Evolutionary conservation across 2,113 vertebrate genomes (phyloP).

Genomic region (Tetrao urogallus): DNA sequence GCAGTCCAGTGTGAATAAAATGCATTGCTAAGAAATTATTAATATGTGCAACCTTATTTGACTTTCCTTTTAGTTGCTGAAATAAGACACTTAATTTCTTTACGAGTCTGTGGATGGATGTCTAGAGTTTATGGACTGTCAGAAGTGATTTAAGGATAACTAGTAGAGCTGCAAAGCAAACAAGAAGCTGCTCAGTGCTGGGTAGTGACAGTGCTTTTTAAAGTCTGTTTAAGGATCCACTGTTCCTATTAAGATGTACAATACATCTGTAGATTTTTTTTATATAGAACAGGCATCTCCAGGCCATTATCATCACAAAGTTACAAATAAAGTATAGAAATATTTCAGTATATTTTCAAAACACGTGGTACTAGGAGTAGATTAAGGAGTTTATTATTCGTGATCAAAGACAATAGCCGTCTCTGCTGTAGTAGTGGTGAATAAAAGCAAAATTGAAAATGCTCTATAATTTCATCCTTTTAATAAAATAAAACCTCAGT

Average conservation of each 20-base stretch:
- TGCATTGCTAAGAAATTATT: neutral
- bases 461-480: neutral
- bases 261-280: neutral
- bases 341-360: neutral
- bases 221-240: slow-evolving; percentile 8
- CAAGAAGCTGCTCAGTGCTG: slow-evolving; percentile 7
- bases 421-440: neutral
- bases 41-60: neutral
- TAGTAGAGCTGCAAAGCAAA: slow-evolving; percentile 15
- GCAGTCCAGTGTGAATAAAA: neutral
- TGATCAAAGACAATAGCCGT: neutral
- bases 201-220: neutral
- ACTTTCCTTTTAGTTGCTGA: slow-evolving; percentile 50
- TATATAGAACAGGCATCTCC: neutral
- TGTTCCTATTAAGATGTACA: neutral
- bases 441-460: neutral
- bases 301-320: neutral
- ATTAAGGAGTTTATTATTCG: neutral
- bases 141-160: slow-evolving; percentile 36
- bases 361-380: neutral
- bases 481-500: neutral
- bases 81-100: slow-evolving; percentile 28
- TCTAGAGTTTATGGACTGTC: slow-evolving; percentile 5
- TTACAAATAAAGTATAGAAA: neutral
- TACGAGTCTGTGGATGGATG: neutral